A percentile compares a stretch with the other conserved stretches of the same genome.
Conservation (phyloP, 92 coral and sea anemone species). For the Paramuricea clavata region DNA sequence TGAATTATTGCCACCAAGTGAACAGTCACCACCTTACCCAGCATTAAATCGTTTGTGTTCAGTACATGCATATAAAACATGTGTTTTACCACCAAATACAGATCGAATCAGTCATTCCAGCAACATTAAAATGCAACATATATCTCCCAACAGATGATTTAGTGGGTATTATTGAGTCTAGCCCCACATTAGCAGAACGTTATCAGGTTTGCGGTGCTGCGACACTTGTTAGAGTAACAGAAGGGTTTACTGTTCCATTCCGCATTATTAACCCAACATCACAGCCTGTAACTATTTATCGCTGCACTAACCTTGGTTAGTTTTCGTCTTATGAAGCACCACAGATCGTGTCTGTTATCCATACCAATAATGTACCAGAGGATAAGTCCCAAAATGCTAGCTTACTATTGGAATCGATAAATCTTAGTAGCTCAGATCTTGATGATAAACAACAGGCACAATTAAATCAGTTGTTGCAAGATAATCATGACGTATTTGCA, state of each 20-base stretch:
- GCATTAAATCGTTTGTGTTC: too few species aligned
- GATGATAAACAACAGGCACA: constrained; percentile 36
- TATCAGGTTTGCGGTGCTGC: constrained; percentile 59
- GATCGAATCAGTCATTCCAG: too few species aligned
- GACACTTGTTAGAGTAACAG: constrained; percentile 44
- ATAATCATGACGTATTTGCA: too few species aligned
- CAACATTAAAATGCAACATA: not conserved
- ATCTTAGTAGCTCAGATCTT: constrained; percentile 41
- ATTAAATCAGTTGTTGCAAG: too few species aligned
- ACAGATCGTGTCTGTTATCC: constrained; percentile 46
- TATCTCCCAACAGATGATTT: constrained; percentile 6
- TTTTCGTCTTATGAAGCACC: constrained; percentile 33
- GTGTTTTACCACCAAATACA: not conserved
- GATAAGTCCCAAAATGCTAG: constrained; percentile 21
- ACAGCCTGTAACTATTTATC: too few species aligned
- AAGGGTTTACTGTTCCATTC: constrained; percentile 47
- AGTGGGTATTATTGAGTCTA: constrained; percentile 39
- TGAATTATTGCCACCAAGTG: too few species aligned
- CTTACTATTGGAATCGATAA: constrained; percentile 25
- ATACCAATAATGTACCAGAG: constrained; percentile 24
- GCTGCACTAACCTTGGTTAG: constrained; percentile 55
- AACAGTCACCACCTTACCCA: too few species aligned
- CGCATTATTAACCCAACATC: constrained; percentile 58
- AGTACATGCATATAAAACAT: too few species aligned
- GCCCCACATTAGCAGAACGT: constrained; percentile 21